A percentile compares a stretch with the other conserved stretches of the same genome.
These are phyloP conservation scores for Gephyroberyx darwinii DNA, from an alignment of 2,797 vertebrate genomes.

Conservation along the genomic window DNA sequence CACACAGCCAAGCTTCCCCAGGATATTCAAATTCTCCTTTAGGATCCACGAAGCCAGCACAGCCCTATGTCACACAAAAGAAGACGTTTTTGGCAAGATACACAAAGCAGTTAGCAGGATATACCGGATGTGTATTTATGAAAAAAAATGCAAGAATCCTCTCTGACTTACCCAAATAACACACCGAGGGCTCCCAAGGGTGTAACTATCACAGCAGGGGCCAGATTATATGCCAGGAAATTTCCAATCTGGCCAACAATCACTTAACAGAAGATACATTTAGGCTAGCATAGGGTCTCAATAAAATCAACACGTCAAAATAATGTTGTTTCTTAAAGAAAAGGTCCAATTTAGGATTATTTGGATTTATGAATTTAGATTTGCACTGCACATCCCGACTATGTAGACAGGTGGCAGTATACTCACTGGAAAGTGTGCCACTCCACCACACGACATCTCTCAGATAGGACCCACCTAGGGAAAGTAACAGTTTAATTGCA, in stretches of 20 bases:
- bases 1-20: constrained; percentile 94
- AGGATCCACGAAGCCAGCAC: constrained; percentile 92
- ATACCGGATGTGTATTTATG: background rate
- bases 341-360: background rate
- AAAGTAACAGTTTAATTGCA: constrained; percentile 15
- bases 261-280: constrained; percentile 80
- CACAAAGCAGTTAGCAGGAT: background rate
- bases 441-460: constrained; percentile 94
- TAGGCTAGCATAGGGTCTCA: background rate
- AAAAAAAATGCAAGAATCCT: background rate
- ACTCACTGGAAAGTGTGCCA: constrained; percentile 95
- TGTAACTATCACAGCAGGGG: constrained; percentile 94
- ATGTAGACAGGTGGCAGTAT: constrained; percentile 27
- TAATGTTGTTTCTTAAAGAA: background rate
- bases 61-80: constrained; percentile 82
- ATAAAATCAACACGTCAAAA: background rate
- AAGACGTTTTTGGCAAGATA: background rate
- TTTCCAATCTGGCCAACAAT: constrained; percentile 95
- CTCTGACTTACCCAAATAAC: constrained; percentile 90
- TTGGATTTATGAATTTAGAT: background rate
- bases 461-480: constrained; percentile 88
- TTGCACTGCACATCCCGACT: background rate
- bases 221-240: constrained; percentile 94
- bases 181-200: constrained; percentile 97
- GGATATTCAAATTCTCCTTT: constrained; percentile 90